Evolutionary conservation across 2,113 vertebrate genomes (phyloP).

Genomic region (Falco punctatus): DNA sequence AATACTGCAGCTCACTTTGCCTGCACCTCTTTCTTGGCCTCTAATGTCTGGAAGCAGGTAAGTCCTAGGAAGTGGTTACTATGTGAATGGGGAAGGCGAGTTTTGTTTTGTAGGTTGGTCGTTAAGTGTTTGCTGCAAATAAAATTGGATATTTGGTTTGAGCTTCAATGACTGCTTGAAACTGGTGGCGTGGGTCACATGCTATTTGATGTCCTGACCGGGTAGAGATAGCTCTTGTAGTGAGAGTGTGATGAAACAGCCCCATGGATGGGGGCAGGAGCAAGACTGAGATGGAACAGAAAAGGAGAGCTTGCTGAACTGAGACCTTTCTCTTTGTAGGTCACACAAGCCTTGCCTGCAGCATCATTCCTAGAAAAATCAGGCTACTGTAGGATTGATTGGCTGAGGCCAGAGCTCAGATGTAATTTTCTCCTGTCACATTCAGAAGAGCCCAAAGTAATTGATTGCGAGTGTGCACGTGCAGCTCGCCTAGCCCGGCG

Average conservation of each 20-base stretch:
- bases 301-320: neutral
- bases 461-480: neutral
- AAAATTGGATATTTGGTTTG: neutral
- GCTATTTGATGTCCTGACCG: neutral
- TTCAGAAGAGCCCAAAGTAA: slow-evolving; percentile 37
- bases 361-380: slow-evolving; percentile 62
- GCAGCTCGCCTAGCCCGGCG: neutral
- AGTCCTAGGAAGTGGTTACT: neutral
- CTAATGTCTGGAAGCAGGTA: neutral
- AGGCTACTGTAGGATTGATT: slow-evolving; percentile 56
- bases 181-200: neutral
- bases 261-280: neutral
- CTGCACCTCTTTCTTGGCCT: neutral
- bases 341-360: slow-evolving; percentile 30
- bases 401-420: slow-evolving; percentile 42
- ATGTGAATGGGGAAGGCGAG: neutral
- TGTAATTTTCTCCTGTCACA: slow-evolving; percentile 45
- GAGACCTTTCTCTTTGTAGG: slow-evolving; percentile 44
- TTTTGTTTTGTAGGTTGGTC: neutral
- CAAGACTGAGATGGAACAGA: neutral
- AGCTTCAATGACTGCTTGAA: neutral
- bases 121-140: neutral
- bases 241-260: neutral
- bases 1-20: neutral
- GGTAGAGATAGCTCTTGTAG: neutral